Conservation (phyloP, 2,797 vertebrate genomes). For the Coluber constrictor region DNA sequence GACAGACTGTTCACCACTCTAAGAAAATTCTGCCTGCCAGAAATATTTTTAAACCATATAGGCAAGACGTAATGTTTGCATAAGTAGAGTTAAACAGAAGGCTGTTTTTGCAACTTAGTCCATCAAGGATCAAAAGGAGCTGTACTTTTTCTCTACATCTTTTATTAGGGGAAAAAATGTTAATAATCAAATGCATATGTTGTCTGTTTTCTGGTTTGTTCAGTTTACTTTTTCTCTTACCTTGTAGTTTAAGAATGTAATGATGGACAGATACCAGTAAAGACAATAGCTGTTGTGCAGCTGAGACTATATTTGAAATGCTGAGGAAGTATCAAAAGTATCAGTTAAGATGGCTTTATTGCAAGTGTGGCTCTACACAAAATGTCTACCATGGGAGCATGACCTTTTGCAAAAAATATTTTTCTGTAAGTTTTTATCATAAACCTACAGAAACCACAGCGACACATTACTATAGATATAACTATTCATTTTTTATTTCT, state of each 20-base stretch:
- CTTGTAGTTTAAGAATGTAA: not conserved
- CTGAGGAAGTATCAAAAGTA: not conserved
- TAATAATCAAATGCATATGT: not conserved
- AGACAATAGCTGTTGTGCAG: not conserved
- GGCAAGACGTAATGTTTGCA: not conserved
- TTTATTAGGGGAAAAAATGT: not conserved
- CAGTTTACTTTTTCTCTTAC: not conserved
- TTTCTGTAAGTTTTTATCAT: not conserved
- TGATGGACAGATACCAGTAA: not conserved
- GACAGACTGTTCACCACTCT: not conserved
- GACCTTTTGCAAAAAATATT: not conserved
- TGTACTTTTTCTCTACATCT: not conserved
- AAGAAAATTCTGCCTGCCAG: constrained; percentile 5
- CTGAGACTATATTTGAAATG: not conserved
- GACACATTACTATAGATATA: not conserved
- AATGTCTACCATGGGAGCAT: not conserved
- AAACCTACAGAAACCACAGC: not conserved
- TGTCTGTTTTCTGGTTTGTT: not conserved
- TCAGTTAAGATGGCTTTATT: not conserved
- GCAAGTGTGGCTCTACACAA: not conserved
- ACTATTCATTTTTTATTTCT: not conserved
- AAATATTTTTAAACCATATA: constrained; percentile 9
- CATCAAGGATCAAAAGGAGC: not conserved
- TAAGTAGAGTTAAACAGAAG: not conserved
- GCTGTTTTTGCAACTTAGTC: not conserved